Conservation (phyloP, 30 jellyfish, hydroid and myxozoan genomes). For the Hydra vulgaris region DNA sequence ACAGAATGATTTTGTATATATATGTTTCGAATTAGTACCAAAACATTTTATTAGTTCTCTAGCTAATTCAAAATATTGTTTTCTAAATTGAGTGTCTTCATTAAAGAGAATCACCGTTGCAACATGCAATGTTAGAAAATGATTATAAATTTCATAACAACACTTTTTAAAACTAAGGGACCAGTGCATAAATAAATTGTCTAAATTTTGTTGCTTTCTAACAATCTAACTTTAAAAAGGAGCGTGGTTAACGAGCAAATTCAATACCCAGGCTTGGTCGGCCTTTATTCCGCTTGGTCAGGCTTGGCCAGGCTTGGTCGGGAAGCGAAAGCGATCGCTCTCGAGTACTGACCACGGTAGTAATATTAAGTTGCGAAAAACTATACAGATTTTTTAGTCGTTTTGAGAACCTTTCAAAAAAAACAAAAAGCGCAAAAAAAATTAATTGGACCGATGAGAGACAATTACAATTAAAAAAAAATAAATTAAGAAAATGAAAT, state of each 20-base stretch:
- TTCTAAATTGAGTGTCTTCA: constrained; percentile 8
- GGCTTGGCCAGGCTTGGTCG: no score
- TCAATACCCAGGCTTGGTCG: no score
- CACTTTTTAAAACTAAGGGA: constrained; percentile 30
- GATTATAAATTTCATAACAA: constrained; percentile 20
- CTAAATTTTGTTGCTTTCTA: constrained; percentile 53
- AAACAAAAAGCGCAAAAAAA: no score
- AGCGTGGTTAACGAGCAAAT: constrained; percentile 38
- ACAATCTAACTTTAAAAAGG: constrained; percentile 15
- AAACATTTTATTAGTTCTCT: constrained; percentile 11
- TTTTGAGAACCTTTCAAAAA: no score
- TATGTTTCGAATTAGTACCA: constrained; percentile 12
- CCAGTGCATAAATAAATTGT: constrained; percentile 51
- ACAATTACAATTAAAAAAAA: no score
- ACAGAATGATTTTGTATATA: constrained; percentile 24
- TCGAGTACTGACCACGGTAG: no score
- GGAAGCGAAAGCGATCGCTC: no score
- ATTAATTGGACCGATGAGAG: no score
- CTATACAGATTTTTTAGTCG: no score
- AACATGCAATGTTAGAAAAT: constrained; percentile 23
- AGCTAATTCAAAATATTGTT: constrained; percentile 8
- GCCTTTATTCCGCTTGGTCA: no score
- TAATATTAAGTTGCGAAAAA: no score
- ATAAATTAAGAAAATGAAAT: no score
- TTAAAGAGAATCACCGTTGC: constrained; percentile 30